Evolutionary conservation across 2,797 vertebrate genomes (phyloP).

Genomic region (Typhlichthys eigenmanni): DNA sequence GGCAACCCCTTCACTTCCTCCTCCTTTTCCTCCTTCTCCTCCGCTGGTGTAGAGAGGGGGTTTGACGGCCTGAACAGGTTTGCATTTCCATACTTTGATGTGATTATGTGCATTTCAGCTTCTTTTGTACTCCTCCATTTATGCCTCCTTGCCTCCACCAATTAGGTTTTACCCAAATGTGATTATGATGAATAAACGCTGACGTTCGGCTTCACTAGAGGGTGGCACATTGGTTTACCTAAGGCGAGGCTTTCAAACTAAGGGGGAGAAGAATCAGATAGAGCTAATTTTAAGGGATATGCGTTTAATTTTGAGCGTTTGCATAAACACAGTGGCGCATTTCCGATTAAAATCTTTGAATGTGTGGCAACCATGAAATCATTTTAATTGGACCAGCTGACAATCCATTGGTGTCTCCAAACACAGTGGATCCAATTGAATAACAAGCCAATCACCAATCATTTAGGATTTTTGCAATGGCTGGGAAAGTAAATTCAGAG

Average conservation of each 20-base stretch:
- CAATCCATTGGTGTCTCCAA: conserved; percentile 49
- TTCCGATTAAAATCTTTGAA: conserved; percentile 70
- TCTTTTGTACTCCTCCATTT: conserved; percentile 61
- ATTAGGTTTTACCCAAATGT: conserved; percentile 78
- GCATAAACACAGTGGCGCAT: conserved; percentile 68
- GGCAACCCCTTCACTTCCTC: neutral
- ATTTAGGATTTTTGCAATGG: conserved; percentile 14
- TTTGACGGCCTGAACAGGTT: conserved; percentile 21
- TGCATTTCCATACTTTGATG: conserved; percentile 30
- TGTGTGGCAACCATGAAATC: conserved; percentile 72
- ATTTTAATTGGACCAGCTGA: conserved; percentile 69
- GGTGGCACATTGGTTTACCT: conserved; percentile 71
- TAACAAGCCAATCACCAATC: conserved; percentile 39
- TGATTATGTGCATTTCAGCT: conserved; percentile 58
- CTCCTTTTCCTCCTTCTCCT: conserved; percentile 3
- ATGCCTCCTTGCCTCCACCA: conserved; percentile 68
- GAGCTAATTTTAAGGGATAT: conserved; percentile 72
- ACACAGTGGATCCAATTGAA: conserved; percentile 44
- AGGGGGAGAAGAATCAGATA: conserved; percentile 46
- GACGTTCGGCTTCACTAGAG: conserved; percentile 77
- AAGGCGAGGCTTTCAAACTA: conserved; percentile 66
- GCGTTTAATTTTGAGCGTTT: conserved; percentile 71
- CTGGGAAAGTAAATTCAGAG: neutral
- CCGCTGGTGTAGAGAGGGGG: conserved; percentile 14
- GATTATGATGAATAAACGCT: conserved; percentile 79